These are phyloP conservation scores for Calameuta pallipes DNA, from an alignment of 2,888 invertebrate species.

Conservation along the genomic window DNA sequence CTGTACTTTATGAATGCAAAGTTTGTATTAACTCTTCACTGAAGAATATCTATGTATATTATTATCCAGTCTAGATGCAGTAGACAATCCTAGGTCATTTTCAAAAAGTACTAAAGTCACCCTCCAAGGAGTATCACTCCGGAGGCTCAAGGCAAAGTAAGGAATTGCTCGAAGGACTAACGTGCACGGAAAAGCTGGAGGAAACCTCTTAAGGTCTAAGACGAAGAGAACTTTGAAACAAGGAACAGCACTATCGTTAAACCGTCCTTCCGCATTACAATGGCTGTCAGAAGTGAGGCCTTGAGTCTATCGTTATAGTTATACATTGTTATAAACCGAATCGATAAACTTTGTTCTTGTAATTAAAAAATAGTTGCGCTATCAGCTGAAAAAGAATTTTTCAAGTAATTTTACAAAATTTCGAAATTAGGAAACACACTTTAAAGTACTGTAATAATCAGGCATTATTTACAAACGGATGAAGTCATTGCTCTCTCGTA, in stretches of 20 bases:
- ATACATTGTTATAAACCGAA: not conserved
- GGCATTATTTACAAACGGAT: not conserved
- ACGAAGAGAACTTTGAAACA: constrained; percentile 33
- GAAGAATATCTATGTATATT: not conserved
- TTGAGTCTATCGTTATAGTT: not conserved
- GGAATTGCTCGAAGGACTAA: not conserved
- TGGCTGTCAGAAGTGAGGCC: not conserved
- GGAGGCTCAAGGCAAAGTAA: not conserved
- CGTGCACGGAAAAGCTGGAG: not conserved
- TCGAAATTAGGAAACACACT: not conserved
- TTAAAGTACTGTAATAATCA: not conserved
- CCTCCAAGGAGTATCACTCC: not conserved
- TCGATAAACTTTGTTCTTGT: not conserved
- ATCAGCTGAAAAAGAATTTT: not conserved
- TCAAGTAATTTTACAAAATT: not conserved
- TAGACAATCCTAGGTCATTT: not conserved
- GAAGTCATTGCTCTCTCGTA: not conserved
- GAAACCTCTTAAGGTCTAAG: not conserved
- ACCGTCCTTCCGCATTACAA: constrained; percentile 27
- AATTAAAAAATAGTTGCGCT: not conserved
- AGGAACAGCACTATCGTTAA: constrained; percentile 37
- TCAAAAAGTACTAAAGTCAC: not conserved
- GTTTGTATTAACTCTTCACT: not conserved
- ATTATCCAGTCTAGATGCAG: not conserved
- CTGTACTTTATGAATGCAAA: not conserved